phyloP scores from a whole-genome alignment of 1,140 invertebrate genomes.

The Latrodectus geometricus region DNA sequence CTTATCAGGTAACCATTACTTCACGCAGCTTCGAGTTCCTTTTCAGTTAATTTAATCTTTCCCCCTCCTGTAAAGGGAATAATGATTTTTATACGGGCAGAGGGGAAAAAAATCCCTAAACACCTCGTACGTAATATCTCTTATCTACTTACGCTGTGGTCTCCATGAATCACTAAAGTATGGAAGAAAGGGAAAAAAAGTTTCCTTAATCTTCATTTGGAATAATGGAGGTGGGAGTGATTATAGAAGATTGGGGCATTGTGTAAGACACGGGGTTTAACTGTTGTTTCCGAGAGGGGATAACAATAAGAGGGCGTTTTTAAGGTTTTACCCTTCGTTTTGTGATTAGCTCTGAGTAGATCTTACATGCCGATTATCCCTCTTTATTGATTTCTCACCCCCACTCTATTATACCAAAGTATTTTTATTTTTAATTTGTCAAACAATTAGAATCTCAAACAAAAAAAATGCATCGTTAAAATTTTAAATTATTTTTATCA shows the following conservation, averaged over 20 bases:
- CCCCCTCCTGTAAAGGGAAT: constrained; percentile 40
- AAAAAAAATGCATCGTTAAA: too few relatives aligned
- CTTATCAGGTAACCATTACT: constrained; percentile 47
- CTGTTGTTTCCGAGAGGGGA: neutral
- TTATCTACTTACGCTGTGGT: constrained; percentile 43
- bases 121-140: constrained; percentile 32
- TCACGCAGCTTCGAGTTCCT: constrained; percentile 24
- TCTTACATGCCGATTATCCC: too few relatives aligned
- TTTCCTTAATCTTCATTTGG: neutral
- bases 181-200: constrained; percentile 15
- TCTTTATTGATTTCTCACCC: too few relatives aligned
- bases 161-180: constrained; percentile 37
- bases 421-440: too few relatives aligned
- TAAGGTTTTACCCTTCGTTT: too few relatives aligned
- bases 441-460: too few relatives aligned
- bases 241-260: constrained; percentile 5
- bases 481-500: too few relatives aligned
- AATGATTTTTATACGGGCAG: constrained; percentile 25
- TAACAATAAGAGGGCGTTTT: neutral
- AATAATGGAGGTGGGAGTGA: constrained; percentile 24
- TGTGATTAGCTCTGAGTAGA: too few relatives aligned
- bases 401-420: too few relatives aligned
- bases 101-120: constrained; percentile 34
- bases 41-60: constrained; percentile 53
- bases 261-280: constrained; percentile 19